These are phyloP conservation scores for Dendrolimus punctatus DNA, from an alignment of 1,140 invertebrate genomes.

Conservation along the genomic window DNA sequence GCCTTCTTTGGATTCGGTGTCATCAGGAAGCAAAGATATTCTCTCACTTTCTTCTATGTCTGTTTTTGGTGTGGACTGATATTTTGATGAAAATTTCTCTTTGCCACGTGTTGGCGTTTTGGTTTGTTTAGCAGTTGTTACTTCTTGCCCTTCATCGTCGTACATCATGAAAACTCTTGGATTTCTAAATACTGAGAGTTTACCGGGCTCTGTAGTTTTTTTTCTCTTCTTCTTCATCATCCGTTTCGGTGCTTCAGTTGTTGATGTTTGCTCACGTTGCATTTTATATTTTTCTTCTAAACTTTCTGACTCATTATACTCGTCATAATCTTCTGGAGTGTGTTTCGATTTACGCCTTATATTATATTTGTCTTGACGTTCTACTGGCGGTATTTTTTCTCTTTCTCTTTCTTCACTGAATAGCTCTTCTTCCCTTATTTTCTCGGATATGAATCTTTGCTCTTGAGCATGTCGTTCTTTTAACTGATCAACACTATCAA, in stretches of 20 bases:
- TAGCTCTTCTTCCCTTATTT: constrained; percentile 53
- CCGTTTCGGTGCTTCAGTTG: constrained; percentile 11
- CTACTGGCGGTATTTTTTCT: constrained; percentile 21
- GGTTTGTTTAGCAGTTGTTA: constrained; percentile 16
- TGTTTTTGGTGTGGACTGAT: constrained; percentile 14
- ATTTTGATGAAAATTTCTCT: constrained; percentile 25
- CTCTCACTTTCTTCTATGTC: constrained; percentile 29
- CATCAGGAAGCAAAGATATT: constrained; percentile 47
- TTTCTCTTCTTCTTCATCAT: constrained; percentile 15
- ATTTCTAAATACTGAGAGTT: constrained; percentile 54
- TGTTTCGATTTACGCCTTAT: constrained; percentile 26
- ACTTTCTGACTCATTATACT: constrained; percentile 39
- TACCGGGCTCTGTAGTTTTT: constrained; percentile 24
- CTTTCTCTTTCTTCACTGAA: constrained; percentile 44
- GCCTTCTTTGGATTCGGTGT: constrained; percentile 32
- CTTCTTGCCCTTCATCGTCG: constrained; percentile 29
- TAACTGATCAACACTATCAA: constrained; percentile 50
- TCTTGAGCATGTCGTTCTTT: constrained; percentile 54
- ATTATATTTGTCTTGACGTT: constrained; percentile 35
- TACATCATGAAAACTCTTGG: constrained; percentile 38
- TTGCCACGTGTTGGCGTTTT: not conserved
- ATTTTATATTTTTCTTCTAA: constrained; percentile 44
- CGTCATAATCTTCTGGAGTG: constrained; percentile 32
- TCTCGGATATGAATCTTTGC: constrained; percentile 49
- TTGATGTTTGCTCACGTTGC: constrained; percentile 11